Evolutionary conservation across 2,888 invertebrate genomes (phyloP).

Genomic region (Xestia xanthographa): DNA sequence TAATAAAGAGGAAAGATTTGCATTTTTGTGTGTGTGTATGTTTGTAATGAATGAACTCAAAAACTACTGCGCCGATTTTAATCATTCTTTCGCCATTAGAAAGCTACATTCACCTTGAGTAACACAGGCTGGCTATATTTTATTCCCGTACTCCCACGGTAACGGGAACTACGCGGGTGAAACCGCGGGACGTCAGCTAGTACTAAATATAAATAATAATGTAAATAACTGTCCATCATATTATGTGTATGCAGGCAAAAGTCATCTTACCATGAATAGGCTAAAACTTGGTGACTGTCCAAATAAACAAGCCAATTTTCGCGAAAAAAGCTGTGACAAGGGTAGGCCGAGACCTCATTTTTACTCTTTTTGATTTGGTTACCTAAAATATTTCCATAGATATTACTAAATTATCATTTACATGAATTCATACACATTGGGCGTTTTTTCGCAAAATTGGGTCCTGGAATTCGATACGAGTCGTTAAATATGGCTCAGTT

Average conservation of each 20-base stretch:
- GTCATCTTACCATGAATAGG: neutral
- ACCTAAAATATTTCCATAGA: constrained; percentile 59
- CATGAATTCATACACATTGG: constrained; percentile 44
- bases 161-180: too few species aligned
- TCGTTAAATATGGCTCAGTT: constrained; percentile 36
- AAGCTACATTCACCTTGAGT: too few species aligned
- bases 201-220: too few species aligned
- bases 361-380: constrained; percentile 38
- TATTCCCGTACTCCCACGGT: too few species aligned
- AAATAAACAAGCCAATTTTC: constrained; percentile 30
- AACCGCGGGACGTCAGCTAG: too few species aligned
- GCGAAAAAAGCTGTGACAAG: constrained; percentile 22
- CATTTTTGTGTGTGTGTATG: too few species aligned
- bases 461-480: constrained; percentile 34
- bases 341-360: constrained; percentile 30
- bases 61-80: too few species aligned
- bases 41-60: too few species aligned
- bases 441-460: constrained; percentile 43
- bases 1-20: too few species aligned
- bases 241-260: neutral
- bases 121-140: too few species aligned
- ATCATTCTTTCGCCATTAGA: too few species aligned
- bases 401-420: constrained; percentile 62
- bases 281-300: neutral
- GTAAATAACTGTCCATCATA: neutral